Conservation (phyloP, 2,888 invertebrate species). For the Drosophila multiciliata region DNA sequence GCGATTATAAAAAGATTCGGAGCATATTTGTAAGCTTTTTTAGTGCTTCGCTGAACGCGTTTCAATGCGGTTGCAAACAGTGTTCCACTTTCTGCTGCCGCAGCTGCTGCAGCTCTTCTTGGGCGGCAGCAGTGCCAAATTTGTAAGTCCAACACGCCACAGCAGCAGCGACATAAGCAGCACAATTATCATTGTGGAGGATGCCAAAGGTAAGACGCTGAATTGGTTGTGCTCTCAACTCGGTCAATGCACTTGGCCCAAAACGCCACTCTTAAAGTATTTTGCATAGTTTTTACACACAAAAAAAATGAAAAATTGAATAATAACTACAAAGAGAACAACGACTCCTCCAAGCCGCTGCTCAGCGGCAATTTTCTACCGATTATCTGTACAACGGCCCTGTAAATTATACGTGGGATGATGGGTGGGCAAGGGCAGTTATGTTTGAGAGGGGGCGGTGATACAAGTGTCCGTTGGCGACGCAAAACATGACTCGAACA, state of each 20-base stretch:
- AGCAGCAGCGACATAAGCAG: slow-evolving; percentile 73
- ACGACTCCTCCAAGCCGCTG: slow-evolving; percentile 1
- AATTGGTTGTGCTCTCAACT: slow-evolving; percentile 12
- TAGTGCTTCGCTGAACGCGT: slow-evolving; percentile 47
- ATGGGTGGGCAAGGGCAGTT: neutral
- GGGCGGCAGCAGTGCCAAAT: slow-evolving; percentile 53
- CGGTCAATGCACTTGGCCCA: slow-evolving; percentile 69
- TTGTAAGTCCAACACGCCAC: slow-evolving; percentile 71
- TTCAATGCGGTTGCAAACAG: slow-evolving; percentile 50
- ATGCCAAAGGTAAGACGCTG: slow-evolving; percentile 84
- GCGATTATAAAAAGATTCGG: slow-evolving; percentile 35
- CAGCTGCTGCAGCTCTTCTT: slow-evolving; percentile 23
- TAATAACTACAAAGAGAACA: slow-evolving; percentile 12
- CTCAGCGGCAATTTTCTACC: slow-evolving; percentile 40
- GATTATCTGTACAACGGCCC: slow-evolving; percentile 51
- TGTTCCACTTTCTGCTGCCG: slow-evolving; percentile 4
- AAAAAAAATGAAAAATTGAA: neutral
- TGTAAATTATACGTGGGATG: slow-evolving; percentile 3
- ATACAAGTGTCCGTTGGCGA: slow-evolving; percentile 43
- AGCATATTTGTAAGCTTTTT: slow-evolving; percentile 16
- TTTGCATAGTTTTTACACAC: slow-evolving; percentile 71
- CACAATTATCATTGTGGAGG: slow-evolving; percentile 85
- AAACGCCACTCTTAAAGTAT: slow-evolving; percentile 57
- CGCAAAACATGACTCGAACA: slow-evolving; percentile 76
- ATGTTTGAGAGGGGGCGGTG: neutral